Conservation (phyloP, 2,113 vertebrate genomes). For the Mustela nigripes region DNA sequence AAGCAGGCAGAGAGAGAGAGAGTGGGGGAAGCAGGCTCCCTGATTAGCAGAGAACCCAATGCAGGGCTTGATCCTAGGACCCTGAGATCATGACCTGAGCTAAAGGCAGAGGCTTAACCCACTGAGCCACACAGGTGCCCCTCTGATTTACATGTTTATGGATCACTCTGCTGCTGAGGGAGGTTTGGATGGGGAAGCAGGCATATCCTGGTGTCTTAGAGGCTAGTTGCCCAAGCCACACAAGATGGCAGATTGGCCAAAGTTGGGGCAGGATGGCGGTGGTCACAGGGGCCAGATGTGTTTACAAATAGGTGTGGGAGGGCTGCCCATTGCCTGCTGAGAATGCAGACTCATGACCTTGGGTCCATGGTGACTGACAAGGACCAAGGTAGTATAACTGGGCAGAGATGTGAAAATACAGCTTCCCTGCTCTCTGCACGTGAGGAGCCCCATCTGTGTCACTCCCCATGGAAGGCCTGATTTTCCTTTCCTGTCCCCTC, state of each 20-base stretch:
- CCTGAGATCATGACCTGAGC: too few relatives aligned
- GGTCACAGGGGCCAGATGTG: neutral
- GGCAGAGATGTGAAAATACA: neutral
- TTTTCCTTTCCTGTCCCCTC: neutral
- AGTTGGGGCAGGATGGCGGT: too few relatives aligned
- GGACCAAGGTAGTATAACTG: too few relatives aligned
- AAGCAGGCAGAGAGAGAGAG: too few relatives aligned
- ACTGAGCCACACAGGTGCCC: too few relatives aligned
- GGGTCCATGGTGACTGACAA: neutral
- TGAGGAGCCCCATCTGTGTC: neutral
- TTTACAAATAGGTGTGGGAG: neutral
- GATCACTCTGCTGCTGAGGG: neutral
- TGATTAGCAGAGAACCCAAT: too few relatives aligned
- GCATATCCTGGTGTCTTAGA: neutral
- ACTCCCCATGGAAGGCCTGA: neutral
- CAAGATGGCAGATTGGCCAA: neutral
- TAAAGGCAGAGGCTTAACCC: too few relatives aligned
- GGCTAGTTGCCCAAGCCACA: neutral
- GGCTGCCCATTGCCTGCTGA: neutral
- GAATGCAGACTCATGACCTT: neutral
- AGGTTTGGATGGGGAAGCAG: accelerated
- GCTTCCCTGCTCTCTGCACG: neutral
- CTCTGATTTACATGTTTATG: neutral
- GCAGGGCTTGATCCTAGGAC: too few relatives aligned
- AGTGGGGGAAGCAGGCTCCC: too few relatives aligned